phyloP scores from a whole-genome alignment of 2,797 vertebrate genomes.

The Phoeniculus purpureus region DNA sequence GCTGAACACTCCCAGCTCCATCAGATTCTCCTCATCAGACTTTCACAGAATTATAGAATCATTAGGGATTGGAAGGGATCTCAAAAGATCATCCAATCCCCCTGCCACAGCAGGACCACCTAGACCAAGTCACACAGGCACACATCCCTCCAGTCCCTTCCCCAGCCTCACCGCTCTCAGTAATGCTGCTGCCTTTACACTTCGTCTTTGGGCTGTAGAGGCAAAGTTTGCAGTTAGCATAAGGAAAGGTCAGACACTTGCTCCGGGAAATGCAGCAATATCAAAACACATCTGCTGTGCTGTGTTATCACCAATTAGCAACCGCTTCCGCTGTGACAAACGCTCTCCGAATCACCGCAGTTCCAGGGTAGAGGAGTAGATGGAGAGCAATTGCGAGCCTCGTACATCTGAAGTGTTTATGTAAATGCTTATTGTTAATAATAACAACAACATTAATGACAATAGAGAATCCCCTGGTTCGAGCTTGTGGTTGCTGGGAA shows the following conservation, averaged over 20 bases:
- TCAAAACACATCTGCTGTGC: neutral
- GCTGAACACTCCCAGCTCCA: too few relatives aligned
- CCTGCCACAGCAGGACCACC: too few relatives aligned
- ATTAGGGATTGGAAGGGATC: too few relatives aligned
- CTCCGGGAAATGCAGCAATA: neutral
- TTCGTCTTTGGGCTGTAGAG: neutral
- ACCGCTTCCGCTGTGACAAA: conserved; percentile 3
- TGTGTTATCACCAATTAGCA: conserved; percentile 33
- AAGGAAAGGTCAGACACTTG: conserved; percentile 9
- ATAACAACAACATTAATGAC: conserved; percentile 53
- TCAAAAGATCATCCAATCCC: too few relatives aligned
- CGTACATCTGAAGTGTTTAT: conserved; percentile 44
- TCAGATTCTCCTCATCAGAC: too few relatives aligned
- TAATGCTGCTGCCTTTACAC: neutral
- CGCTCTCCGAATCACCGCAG: neutral
- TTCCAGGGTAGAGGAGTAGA: neutral
- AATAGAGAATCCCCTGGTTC: conserved; percentile 45
- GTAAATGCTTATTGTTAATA: conserved; percentile 54
- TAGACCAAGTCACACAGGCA: too few relatives aligned
- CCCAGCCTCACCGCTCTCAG: too few relatives aligned
- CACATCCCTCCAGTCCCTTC: too few relatives aligned
- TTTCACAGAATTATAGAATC: too few relatives aligned
- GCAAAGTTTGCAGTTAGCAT: conserved; percentile 4
- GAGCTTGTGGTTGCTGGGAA: conserved; percentile 24
- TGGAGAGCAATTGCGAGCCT: neutral